Evolutionary conservation across 1,140 invertebrate species (phyloP), one percentile per base, ranked within the genome.

Genomic region (Aethina tumida): DNA sequence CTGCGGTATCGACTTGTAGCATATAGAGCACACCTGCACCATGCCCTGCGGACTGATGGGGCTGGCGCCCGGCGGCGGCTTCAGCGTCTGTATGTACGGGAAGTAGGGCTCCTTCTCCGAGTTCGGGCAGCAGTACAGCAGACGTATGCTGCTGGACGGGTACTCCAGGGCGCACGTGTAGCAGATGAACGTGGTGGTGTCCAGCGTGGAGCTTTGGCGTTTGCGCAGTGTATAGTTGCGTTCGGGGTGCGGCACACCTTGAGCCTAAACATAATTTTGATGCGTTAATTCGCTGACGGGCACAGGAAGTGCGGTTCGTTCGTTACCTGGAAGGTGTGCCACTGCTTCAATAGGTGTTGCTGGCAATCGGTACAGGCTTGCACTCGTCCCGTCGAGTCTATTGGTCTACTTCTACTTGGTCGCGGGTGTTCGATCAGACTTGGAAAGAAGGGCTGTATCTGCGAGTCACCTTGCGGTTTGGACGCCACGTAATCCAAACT

Each of bases 61-160:
- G 65, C 80, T 81, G 47, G 88, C 84, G 50, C 87, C 86, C 28
- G 75, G 73, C 22, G 81, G 83, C 34, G 81, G 74, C 59, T 77
- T 79, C 45, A 90, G 65, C 43, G 74, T 73, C 53, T 78, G 79
- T 36, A 94, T 81, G 64, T 87, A 88, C 1, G 88, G 85, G 67
- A 85, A 93, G 63, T 83, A 91, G 14, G 85, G 80, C 58, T 93
- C 87, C 36, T 79, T 70, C 54, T 87, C 84, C 1, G 80, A 74
- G 67, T 90, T 89, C 21, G 79, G 71, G 56, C 80, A 81, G 59
- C 85, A 87, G 61, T 87, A 89, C n/a, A 91, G 67, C 32, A 88
- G 64, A 51, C 84, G 65, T 64, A 86, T 65, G 69, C 77, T 70
- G 58, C 78, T 79, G 12, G 79, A 82, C 39, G 79, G 75, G 58